Percentiles rank a stretch among this genome's conserved stretches.
Evolutionary conservation across 2,888 invertebrate species (phyloP).

Genomic region (Epinotia demarniana): DNA sequence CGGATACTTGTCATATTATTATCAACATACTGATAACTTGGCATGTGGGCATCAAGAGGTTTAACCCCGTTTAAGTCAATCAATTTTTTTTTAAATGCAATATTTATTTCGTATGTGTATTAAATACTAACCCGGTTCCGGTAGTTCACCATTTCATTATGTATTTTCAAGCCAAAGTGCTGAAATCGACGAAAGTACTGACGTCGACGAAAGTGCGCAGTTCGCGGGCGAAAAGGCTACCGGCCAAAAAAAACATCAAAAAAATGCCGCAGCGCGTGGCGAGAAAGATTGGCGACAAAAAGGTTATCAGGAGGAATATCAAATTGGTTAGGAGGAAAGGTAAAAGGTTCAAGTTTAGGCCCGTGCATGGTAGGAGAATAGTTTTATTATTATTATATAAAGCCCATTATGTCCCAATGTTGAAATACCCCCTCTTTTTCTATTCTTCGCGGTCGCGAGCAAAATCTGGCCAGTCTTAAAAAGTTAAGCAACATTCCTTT

Average conservation of each 20-base stretch:
- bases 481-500: too few relatives aligned
- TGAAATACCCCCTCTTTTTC: too few relatives aligned
- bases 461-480: too few relatives aligned
- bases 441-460: too few relatives aligned
- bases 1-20: too few relatives aligned
- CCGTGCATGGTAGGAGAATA: conserved; percentile 35
- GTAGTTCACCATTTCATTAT: not conserved
- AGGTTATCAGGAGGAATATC: conserved; percentile 66
- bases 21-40: too few relatives aligned
- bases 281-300: conserved; percentile 67
- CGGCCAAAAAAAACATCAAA: conserved; percentile 45
- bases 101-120: not conserved
- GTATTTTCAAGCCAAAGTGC: conserved; percentile 39
- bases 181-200: conserved; percentile 21
- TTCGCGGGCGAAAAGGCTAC: conserved; percentile 33
- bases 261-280: conserved; percentile 61
- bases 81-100: too few relatives aligned
- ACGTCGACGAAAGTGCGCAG: conserved; percentile 18
- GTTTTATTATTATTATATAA: not conserved
- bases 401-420: too few relatives aligned
- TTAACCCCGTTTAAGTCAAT: not conserved
- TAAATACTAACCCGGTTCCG: not conserved
- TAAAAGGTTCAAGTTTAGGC: conserved; percentile 53
- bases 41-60: too few relatives aligned
- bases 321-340: conserved; percentile 77